A percentile compares a stretch with the other conserved stretches of the same genome.
Conservation (phyloP, 2,888 invertebrate species). For the Drosophila mulleri region DNA sequence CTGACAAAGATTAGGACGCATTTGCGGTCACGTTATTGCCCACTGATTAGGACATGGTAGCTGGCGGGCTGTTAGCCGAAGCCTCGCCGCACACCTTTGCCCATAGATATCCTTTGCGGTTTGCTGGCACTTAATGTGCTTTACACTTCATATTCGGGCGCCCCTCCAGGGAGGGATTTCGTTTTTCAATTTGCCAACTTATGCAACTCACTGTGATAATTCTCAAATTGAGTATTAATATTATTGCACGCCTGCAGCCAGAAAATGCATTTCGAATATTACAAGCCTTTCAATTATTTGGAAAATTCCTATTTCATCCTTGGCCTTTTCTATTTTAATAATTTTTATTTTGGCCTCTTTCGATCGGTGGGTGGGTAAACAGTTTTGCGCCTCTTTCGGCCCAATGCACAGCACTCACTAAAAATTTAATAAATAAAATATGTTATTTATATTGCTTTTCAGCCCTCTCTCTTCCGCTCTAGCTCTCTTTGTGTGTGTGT, state of each 20-base stretch:
- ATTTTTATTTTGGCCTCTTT: conserved; percentile 15
- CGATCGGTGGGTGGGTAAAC: conserved; percentile 46
- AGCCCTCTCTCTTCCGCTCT: conserved; percentile 40
- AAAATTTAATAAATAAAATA: conserved; percentile 78
- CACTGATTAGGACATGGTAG: conserved; percentile 75
- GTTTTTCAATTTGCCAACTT: conserved; percentile 72
- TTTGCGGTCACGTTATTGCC: conserved; percentile 81
- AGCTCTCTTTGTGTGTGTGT: not conserved
- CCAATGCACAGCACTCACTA: conserved; percentile 77
- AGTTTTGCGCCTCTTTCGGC: conserved; percentile 61
- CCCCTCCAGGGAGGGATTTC: conserved; percentile 21
- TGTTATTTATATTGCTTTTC: conserved; percentile 78
- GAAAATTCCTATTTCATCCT: conserved; percentile 3
- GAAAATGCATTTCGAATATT: conserved; percentile 72
- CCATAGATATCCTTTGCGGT: conserved; percentile 19
- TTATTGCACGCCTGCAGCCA: conserved; percentile 54
- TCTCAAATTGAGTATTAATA: conserved; percentile 25
- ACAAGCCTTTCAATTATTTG: conserved; percentile 15
- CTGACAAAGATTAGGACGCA: conserved; percentile 70
- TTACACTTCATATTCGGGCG: conserved; percentile 62
- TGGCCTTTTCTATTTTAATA: conserved; percentile 18
- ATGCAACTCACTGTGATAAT: conserved; percentile 63
- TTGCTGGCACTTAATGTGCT: conserved; percentile 55
- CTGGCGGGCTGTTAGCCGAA: conserved; percentile 64
- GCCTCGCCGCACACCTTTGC: conserved; percentile 41